These are phyloP conservation scores for Gulo gulo DNA, from an alignment of 2,113 vertebrate species.

Conservation along the genomic window DNA sequence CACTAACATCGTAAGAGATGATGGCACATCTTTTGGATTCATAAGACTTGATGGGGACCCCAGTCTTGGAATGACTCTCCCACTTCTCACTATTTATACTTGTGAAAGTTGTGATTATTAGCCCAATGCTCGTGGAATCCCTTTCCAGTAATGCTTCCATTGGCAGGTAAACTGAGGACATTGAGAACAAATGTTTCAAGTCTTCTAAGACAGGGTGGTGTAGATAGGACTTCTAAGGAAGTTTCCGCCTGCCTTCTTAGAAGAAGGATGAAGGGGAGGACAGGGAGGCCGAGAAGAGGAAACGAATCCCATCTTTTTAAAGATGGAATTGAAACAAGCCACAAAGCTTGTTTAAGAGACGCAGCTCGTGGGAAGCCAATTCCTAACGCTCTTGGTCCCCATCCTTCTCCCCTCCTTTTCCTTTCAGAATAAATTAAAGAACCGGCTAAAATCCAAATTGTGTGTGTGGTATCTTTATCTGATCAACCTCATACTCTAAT, in stretches of 20 bases:
- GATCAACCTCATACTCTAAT: conserved; percentile 39
- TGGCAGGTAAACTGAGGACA: background rate
- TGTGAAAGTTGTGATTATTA: background rate
- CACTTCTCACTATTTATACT: background rate
- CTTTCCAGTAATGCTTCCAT: background rate
- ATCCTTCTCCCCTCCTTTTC: background rate
- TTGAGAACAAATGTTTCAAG: background rate
- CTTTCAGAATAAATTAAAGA: background rate
- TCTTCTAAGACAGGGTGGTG: background rate
- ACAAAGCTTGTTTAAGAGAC: background rate
- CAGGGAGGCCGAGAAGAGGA: background rate
- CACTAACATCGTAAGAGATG: too few species aligned
- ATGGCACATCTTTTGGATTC: background rate
- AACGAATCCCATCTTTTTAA: background rate
- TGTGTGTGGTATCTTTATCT: conserved; percentile 61
- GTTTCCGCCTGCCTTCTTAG: background rate
- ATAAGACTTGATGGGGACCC: rapidly evolving
- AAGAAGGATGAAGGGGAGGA: background rate
- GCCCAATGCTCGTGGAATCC: too few species aligned
- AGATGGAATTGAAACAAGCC: background rate
- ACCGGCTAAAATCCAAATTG: conserved; percentile 17
- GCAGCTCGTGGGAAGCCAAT: background rate
- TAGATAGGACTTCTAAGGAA: background rate
- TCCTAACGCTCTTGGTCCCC: background rate
- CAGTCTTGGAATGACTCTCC: background rate